Base-by-base conservation (phyloP, 2,797 vertebrate species). In the Sphenopsis melanotis region DNA sequence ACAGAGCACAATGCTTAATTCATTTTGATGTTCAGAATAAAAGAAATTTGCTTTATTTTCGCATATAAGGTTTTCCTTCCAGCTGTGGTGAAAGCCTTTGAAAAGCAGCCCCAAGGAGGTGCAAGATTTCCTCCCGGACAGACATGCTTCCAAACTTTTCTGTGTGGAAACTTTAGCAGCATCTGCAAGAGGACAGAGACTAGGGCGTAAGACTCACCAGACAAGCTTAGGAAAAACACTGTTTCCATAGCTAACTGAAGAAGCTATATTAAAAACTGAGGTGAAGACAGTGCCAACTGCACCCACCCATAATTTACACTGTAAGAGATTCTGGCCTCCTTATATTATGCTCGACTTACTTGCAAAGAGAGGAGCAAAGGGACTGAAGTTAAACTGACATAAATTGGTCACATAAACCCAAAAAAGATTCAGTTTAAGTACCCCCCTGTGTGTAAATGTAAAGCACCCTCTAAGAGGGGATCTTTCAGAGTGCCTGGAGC, bases 11-110 rank as follows among this genome's bases (percentile, higher is more conserved):
- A 68, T 1, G 2, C 20, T 84, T 90, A 66, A 92, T 89, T 78
- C n/a, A 59, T 77, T 87, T 57, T 55, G 46, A 59, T 52, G 39
- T 83, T 85, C 55, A 76, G 72, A 88, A 90, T 87, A 42, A 44
- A 91, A 91, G 59, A 77, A 94, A 71, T 50, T 44, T 13, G 50
- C 57, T 95, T 94, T 96, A 90, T 97, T 96, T 97, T 95, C 74
- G 55, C 34, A 69, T 80, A 23, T 81, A 94, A 95, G 53, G 32
- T 72, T 95, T 95, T 85, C 39, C 53, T 96, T 86, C 87, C 0
- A 5, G 52, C 83, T 72, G 83, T 79, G 83, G 89, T 30, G 76
- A 97, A 96, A 96, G 70, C 70, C 94, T 96, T 95, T 97, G 95
- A 91, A 95, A 96, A 96, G 22, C 61, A 63, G 36, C 17, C 47